These are phyloP conservation scores for Asteroscopus sphinx DNA, from an alignment of 2,888 invertebrate species.

Conservation along the genomic window DNA sequence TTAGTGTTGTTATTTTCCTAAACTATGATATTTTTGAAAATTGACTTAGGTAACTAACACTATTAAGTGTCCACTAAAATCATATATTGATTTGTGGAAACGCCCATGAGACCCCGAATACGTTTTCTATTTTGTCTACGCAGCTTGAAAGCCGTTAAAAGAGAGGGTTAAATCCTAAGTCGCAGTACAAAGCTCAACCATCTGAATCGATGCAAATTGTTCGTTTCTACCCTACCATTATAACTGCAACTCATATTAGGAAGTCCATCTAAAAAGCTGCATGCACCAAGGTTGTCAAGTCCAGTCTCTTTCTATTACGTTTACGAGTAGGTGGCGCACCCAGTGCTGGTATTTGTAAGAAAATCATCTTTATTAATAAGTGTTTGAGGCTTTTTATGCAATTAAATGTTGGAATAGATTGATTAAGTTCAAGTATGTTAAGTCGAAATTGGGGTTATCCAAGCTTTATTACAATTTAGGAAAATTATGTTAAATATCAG, in stretches of 20 bases:
- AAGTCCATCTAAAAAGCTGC: conserved; percentile 51
- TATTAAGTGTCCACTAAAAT: no score
- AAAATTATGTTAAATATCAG: no score
- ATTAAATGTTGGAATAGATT: conserved; percentile 12
- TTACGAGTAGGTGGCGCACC: conserved; percentile 41
- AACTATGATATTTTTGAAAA: no score
- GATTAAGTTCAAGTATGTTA: conserved; percentile 9
- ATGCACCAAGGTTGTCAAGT: conserved; percentile 51
- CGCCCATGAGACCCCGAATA: no score
- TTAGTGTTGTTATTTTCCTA: no score
- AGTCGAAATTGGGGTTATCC: neutral
- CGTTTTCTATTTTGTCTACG: no score
- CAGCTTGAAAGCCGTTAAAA: no score
- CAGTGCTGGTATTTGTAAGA: conserved; percentile 50
- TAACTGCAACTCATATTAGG: conserved; percentile 47
- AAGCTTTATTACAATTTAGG: conserved; percentile 11
- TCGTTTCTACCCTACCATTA: conserved; percentile 13
- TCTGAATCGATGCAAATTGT: conserved; percentile 5
- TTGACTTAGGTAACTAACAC: no score
- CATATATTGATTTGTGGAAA: no score
- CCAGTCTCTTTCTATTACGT: conserved; percentile 39
- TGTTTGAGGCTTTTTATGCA: conserved; percentile 41
- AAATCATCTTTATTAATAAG: conserved; percentile 63
- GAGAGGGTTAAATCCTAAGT: no score
- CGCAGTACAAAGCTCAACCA: neutral